Evolutionary conservation across 1,140 invertebrate genomes (phyloP).

Genomic region (Scaptomyza pallida): DNA sequence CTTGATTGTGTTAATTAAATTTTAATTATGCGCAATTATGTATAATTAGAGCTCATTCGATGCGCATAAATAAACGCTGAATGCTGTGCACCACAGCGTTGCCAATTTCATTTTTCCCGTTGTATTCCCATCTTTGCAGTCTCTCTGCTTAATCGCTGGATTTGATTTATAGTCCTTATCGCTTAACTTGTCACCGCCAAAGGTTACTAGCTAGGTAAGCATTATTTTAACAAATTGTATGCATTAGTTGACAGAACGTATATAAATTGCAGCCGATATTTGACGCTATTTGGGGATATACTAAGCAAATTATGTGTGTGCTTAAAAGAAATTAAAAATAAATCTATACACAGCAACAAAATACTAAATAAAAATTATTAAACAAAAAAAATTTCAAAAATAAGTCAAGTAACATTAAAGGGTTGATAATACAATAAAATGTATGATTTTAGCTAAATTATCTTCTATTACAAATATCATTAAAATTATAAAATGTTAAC

Average conservation of each 20-base stretch:
- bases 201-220: slow-evolving; percentile 44
- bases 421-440: too few relatives aligned
- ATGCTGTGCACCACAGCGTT: slow-evolving; percentile 47
- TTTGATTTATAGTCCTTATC: slow-evolving; percentile 48
- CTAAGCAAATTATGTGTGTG: not conserved
- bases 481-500: too few relatives aligned
- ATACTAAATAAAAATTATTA: too few relatives aligned
- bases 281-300: slow-evolving; percentile 3
- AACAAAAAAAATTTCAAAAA: too few relatives aligned
- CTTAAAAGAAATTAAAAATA: not conserved
- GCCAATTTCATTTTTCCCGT: slow-evolving; percentile 55
- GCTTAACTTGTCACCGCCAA: slow-evolving; percentile 39
- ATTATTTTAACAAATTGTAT: slow-evolving; percentile 51
- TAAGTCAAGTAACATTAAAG: too few relatives aligned
- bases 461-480: too few relatives aligned
- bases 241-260: slow-evolving; percentile 48
- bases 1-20: slow-evolving; percentile 80
- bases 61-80: slow-evolving; percentile 64
- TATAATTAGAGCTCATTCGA: slow-evolving; percentile 60
- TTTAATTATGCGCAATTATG: slow-evolving; percentile 76
- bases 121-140: not conserved
- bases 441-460: too few relatives aligned
- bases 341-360: not conserved
- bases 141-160: slow-evolving; percentile 25
- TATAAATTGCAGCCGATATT: slow-evolving; percentile 28